Conservation (phyloP, 2,113 vertebrate species). For the Neolamprologus caudopunctatus region DNA sequence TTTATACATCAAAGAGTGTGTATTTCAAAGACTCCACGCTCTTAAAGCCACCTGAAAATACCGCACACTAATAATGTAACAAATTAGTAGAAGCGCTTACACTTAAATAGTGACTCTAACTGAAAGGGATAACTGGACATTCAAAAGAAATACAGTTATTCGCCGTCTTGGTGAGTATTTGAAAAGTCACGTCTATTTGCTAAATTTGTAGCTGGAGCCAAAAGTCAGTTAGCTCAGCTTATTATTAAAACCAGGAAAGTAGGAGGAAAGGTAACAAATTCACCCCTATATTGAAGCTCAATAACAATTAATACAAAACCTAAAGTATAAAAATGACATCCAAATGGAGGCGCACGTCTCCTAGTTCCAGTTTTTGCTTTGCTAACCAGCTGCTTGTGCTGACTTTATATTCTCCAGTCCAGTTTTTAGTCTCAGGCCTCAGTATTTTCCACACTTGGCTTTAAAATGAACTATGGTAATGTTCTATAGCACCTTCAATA, state of each 20-base stretch:
- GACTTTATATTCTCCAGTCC: background rate
- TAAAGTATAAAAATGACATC: background rate
- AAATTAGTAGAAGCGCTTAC: background rate
- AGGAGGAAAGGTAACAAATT: background rate
- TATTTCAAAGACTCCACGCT: slow-evolving; percentile 22
- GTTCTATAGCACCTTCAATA: background rate
- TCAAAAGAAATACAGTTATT: background rate
- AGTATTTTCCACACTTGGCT: background rate
- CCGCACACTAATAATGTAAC: background rate
- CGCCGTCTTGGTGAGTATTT: background rate
- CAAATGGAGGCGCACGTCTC: background rate
- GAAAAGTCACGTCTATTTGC: background rate
- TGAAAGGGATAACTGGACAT: background rate
- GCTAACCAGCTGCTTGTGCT: background rate
- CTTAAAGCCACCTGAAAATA: slow-evolving; percentile 1
- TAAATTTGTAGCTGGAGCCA: background rate
- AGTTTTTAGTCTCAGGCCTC: background rate
- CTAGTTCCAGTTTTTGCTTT: background rate
- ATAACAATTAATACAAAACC: background rate
- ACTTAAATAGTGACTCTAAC: background rate
- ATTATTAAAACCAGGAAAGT: background rate
- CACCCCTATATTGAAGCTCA: background rate
- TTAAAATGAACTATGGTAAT: background rate
- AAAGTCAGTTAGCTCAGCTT: background rate
- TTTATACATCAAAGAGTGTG: slow-evolving; percentile 36